Base-by-base conservation (phyloP, 1,140 invertebrate genomes). In the Rhyacophila brunnea region DNA sequence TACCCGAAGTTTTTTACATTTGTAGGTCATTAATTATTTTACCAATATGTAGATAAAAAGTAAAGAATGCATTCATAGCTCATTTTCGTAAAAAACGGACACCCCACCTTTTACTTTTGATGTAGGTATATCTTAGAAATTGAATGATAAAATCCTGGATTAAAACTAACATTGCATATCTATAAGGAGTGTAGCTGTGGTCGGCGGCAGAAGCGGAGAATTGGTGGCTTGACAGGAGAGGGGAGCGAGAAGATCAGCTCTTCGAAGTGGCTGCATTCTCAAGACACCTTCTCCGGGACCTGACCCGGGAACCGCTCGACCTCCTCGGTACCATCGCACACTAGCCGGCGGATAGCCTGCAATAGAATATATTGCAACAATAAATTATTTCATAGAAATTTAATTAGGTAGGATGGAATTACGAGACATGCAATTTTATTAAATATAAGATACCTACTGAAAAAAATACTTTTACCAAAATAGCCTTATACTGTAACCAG, bases 321-420 rank as follows among this genome's bases (percentile, higher is more conserved):
- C 89, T 59, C 88, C 91, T 68, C 89, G 81, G 82, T 90, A 91
- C 93, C 93, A 96, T 66, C 87, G 89, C 10, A 96, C 85, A 60
- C 82, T 84, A 4, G 93, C 92, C 34, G 84, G 82, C 1, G 93
- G 93, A 61, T 85, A 86, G 64, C 93, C 93, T 95, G 72, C 15
- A 66, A 77, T 10, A 2, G 17, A 28, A 32, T 10, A 5, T n/a
- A 47, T 11, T 1, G 5, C 10, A 1, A 45, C 10, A 19, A 45
- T 44, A 13, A 19, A 11, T 5, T 19, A 17, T 44, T 7, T 5
- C 9, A 45, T 45, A 18, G 17, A 14, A 4, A n/a, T 45, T 42
- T 15, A 42, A n/a, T n/a, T n/a, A n/a, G n/a, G n/a, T n/a, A n/a
- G 19, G 36, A 32, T 44, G 40, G 51, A 49, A 48, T 51, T 57